Evolutionary conservation across 1,140 invertebrate species (phyloP), one percentile per base, ranked within the genome.

Genomic region (Nylanderia fulva): DNA sequence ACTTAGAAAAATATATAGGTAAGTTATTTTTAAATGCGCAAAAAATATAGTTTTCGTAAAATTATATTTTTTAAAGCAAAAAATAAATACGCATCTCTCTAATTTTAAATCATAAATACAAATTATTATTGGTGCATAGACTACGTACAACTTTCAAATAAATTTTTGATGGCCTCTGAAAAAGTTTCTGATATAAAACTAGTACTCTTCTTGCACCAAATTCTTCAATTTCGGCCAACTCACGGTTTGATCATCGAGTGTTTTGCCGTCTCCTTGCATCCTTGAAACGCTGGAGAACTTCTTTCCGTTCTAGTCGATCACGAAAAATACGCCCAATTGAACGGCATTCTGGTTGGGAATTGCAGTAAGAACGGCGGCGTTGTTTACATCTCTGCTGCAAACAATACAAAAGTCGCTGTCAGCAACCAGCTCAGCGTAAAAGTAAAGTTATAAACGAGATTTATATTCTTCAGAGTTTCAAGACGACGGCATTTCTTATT

Each of bases 341-440:
- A 64, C 24, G 48, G 56, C 58, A 52, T 68, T 75, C 68, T 27
- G 54, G 45, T 21, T 33, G 29, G 11, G 45, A 72, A 75, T 21
- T 75, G 68, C 39, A 33, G 68, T 15, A 54, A 48, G 54, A 85
- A 66, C 66, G 87, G 75, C 85, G 52, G 36, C 60, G 52, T 54
- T 85, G 82, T 85, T 87, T 75, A 87, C 85, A 74, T 68, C 52
- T 13, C 36, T 27, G 33, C 58, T 84, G 54, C 42, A 72, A 48
- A 80, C 80, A 77, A 87, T 79, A 74, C 66, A 54, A 45, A 85
- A 87, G 52, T 85, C 27, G 7, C 74, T 42, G 74, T 84, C 71
- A 84, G 63, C 66, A 39, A 48, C 63, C 71, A 64, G 68, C 27
- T 84, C 72, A 60, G 58, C 71, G 56, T 18, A 24, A 68, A 68